Evolutionary conservation across 30 jellyfish, hydroid and myxozoan species (phyloP).

Genomic region (Hydractinia echinata): DNA sequence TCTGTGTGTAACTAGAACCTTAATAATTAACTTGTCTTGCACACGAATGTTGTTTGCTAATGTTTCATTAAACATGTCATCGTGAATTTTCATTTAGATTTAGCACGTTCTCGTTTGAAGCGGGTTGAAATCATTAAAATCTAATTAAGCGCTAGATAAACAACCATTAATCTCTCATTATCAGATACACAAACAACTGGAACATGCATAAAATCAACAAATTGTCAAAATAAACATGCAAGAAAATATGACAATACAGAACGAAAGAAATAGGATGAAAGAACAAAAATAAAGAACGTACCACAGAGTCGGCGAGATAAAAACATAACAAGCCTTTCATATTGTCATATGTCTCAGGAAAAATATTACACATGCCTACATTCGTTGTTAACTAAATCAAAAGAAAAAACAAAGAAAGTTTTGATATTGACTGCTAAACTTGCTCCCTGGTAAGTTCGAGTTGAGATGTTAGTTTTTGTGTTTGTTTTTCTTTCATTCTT

Average conservation of each 20-base stretch:
- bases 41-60: no score
- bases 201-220: no score
- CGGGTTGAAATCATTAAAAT: no score
- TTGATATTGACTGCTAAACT: not conserved
- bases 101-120: no score
- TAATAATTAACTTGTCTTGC: no score
- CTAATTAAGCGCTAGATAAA: no score
- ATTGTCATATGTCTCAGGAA: not conserved
- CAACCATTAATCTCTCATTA: no score
- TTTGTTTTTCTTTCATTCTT: not conserved
- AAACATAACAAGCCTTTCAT: not conserved
- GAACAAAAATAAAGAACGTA: not conserved
- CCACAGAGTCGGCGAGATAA: slow-evolving; percentile 17
- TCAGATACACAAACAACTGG: no score
- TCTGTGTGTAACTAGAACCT: no score
- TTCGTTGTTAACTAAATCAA: slow-evolving; percentile 3
- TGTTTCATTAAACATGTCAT: no score
- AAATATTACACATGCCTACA: not conserved
- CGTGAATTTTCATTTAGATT: no score
- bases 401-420: not conserved
- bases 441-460: not conserved
- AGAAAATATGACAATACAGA: not conserved
- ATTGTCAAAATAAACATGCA: no score
- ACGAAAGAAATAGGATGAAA: not conserved
- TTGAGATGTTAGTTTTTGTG: not conserved